Evolutionary conservation across 2,797 vertebrate genomes (phyloP), one percentile per base, ranked within the genome.

Genomic region (Tapirus indicus): DNA sequence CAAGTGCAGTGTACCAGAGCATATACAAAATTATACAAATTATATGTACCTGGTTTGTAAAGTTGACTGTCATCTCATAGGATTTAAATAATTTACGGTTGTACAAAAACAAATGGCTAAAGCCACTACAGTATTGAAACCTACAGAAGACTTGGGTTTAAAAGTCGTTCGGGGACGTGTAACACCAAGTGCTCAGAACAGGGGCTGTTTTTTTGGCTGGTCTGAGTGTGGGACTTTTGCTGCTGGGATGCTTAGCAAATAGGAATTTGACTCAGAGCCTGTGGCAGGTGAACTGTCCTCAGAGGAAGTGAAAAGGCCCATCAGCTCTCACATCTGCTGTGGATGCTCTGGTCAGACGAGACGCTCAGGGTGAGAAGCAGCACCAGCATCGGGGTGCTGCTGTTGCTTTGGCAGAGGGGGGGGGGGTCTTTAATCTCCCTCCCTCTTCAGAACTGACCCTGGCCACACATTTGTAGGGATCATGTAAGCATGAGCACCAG

Each of bases 121-220:
- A 98, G 91, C 97, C 98, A 98, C 98, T 98, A 97, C 97, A 68
- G 84, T 74, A 93, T 87, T 92, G 98, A 98, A 98, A 97, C 95
- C 97, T 97, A 98, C 96, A 97, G 96, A 98, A 97, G 97, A 98
- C 95, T 98, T 96, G 97, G 98, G 71, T 97, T 98, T 93, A 96
- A 98, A 98, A 98, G 98, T 98, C 98, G 94, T 98, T 96, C 97
- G 97, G 62, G 78, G 98, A 98, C 98, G 98, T 98, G 97, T 98
- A 98, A 99, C 98, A 99, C 98, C 99, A 99, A 99, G 99, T 99
- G 99, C 99, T 99, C 98, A 97, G 98, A 98, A 99, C 93, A 96
- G 98, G 98, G 98, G 98, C 98, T 98, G 98, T 98, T 98, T 98
- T 97, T 97, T 98, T 98, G 98, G 97, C 98, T 98, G 98, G 94